A percentile compares a stretch with the other conserved stretches of the same genome.
These are phyloP conservation scores for Collichthys lucidus DNA, from an alignment of 2,113 vertebrate genomes.

Conservation along the genomic window DNA sequence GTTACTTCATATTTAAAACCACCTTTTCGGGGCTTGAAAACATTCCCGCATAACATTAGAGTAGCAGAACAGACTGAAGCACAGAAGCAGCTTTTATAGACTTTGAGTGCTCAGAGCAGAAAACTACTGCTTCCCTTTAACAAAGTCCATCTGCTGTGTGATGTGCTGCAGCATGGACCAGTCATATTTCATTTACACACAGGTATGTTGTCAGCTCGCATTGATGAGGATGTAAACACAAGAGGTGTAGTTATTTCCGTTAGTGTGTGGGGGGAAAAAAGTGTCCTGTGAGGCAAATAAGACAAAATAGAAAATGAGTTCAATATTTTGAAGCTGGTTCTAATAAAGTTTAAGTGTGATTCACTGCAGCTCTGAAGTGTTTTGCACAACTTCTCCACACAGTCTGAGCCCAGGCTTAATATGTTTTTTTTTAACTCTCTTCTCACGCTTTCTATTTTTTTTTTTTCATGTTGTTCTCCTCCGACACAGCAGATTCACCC, in stretches of 20 bases:
- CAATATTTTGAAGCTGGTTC: slow-evolving; percentile 4
- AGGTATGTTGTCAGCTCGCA: neutral
- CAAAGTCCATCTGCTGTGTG: neutral
- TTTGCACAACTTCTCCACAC: neutral
- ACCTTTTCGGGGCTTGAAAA: neutral
- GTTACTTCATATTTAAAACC: neutral
- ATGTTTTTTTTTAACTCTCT: neutral
- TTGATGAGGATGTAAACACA: slow-evolving; percentile 4
- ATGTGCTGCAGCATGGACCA: neutral
- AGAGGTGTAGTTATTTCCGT: slow-evolving; percentile 1
- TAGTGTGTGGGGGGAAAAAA: neutral
- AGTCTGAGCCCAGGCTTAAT: neutral
- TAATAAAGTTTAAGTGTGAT: neutral
- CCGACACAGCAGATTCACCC: slow-evolving; percentile 34
- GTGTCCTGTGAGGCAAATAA: neutral
- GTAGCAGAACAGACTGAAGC: neutral
- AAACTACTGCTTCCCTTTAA: neutral
- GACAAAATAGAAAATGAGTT: slow-evolving; percentile 7
- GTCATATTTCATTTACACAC: neutral
- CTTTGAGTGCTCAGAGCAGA: neutral
- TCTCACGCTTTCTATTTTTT: neutral
- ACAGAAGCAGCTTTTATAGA: slow-evolving; percentile 3
- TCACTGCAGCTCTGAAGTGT: neutral
- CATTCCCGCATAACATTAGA: neutral
- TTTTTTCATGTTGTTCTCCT: neutral